Percentiles rank a stretch among this genome's conserved stretches.
Conservation (phyloP, 2,888 invertebrate genomes). For the Chelonus formosanus region DNA sequence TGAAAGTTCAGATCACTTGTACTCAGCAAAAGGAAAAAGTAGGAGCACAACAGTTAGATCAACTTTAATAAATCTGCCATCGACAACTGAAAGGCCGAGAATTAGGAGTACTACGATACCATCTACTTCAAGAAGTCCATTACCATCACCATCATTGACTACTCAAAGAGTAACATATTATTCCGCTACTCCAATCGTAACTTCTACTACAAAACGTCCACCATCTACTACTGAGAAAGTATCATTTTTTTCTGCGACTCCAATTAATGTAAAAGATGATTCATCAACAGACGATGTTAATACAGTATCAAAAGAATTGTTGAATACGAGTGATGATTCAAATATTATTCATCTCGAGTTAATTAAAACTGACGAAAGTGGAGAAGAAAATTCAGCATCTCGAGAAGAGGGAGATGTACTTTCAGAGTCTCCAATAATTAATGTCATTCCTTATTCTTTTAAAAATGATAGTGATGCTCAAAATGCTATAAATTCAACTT, state of each 20-base stretch:
- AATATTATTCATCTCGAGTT: too few species aligned
- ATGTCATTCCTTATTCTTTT: not conserved
- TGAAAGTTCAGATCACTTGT: constrained; percentile 54
- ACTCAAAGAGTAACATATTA: too few species aligned
- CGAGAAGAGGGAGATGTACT: too few species aligned
- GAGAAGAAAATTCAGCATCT: constrained; percentile 13
- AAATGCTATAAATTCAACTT: not conserved
- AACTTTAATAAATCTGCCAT: not conserved
- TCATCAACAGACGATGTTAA: constrained; percentile 13
- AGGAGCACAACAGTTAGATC: not conserved
- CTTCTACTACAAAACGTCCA: not conserved
- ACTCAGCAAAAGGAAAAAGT: constrained; percentile 42
- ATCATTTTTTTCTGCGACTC: not conserved
- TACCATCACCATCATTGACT: too few species aligned
- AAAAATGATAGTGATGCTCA: too few species aligned
- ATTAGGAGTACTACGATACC: too few species aligned
- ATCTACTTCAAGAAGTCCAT: too few species aligned
- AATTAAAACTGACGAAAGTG: constrained; percentile 26
- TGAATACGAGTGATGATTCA: too few species aligned
- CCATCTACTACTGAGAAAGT: not conserved
- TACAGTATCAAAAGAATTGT: not conserved
- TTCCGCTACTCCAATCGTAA: too few species aligned
- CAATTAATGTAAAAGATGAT: constrained; percentile 15
- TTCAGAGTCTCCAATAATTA: not conserved
- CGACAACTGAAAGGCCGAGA: not conserved